Evolutionary conservation across 2,888 invertebrate species (phyloP), one percentile per base, ranked within the genome.

Genomic region (Toxonevra muliebris): DNA sequence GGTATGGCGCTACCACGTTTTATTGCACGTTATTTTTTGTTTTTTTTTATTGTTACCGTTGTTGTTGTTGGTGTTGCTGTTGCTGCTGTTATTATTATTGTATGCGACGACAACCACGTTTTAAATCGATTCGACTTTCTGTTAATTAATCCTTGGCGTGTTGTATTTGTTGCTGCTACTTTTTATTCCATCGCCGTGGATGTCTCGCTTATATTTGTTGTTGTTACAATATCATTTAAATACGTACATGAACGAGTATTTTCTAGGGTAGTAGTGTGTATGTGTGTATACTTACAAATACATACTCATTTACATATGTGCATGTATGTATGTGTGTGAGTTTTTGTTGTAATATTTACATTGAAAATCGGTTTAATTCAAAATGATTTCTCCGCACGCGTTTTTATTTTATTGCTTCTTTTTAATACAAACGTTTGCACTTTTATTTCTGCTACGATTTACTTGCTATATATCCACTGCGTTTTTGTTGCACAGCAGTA

Each of bases 141-240:
- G 67, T 70, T 69, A 70, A 66, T 70, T 70, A 69, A 65, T 69
- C 53, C 65, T 69, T 68, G 45, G 65, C 66, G 50, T 69, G 62
- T 65, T 65, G 59, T 62, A 9, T 54, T 64, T 66, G 61, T 62
- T 64, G 55, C 66, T 70, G 45, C 53, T 52, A 40, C 66, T 61
- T 48, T 58, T 54, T 8, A n/a, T 55, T n/a, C n/a, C n/a, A n/a
- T n/a, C n/a, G n/a, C n/a, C n/a, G n/a, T n/a, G n/a, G n/a, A n/a
- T n/a, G n/a, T n/a, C n/a, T n/a, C n/a, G n/a, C n/a, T n/a, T n/a
- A n/a, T n/a, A n/a, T n/a, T n/a, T 15, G 52, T 53, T 45, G 42
- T 30, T 7, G 48, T 4, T 57, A 9, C 45, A 40, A 41, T 61
- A 20, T 53, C 48, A 12, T 48, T 48, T 48, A 48, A n/a, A 48